Percentiles rank a stretch among this genome's conserved stretches.
These are phyloP conservation scores for Ischnura elegans DNA, from an alignment of 2,888 invertebrate genomes.

Conservation along the genomic window DNA sequence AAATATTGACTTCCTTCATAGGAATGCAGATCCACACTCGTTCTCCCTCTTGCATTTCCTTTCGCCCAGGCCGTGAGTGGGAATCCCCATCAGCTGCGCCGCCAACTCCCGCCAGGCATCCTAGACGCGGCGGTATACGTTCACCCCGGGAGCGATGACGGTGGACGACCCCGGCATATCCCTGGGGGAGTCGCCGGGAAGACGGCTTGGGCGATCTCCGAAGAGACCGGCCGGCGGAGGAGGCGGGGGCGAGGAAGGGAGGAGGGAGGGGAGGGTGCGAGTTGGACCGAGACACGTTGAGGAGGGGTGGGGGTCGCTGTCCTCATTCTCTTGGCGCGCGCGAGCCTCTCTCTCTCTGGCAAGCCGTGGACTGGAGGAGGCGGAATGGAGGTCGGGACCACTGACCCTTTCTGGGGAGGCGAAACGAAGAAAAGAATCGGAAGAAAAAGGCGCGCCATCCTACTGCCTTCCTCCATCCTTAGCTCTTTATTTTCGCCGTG, in stretches of 20 bases:
- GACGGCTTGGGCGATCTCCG: background rate
- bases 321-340: slow-evolving; percentile 38
- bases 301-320: slow-evolving; percentile 41
- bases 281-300: slow-evolving; percentile 51
- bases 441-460: slow-evolving; percentile 14
- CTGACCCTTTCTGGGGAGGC: slow-evolving; percentile 46
- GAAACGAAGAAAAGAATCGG: background rate
- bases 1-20: background rate
- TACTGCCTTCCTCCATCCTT: background rate
- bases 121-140: background rate
- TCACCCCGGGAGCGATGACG: background rate
- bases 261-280: background rate
- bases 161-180: background rate
- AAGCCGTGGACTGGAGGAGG: background rate
- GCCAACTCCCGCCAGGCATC: background rate
- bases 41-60: background rate
- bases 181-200: background rate
- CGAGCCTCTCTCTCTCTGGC: too few species aligned
- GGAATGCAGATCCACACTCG: background rate
- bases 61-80: background rate
- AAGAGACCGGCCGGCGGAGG: background rate
- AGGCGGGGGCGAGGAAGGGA: background rate
- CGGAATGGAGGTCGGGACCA: slow-evolving; percentile 59
- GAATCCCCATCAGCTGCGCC: background rate
- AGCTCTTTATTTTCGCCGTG: too few species aligned